phyloP scores from a whole-genome alignment of 2,797 vertebrate species.

The Buphagus erythrorhynchus region DNA sequence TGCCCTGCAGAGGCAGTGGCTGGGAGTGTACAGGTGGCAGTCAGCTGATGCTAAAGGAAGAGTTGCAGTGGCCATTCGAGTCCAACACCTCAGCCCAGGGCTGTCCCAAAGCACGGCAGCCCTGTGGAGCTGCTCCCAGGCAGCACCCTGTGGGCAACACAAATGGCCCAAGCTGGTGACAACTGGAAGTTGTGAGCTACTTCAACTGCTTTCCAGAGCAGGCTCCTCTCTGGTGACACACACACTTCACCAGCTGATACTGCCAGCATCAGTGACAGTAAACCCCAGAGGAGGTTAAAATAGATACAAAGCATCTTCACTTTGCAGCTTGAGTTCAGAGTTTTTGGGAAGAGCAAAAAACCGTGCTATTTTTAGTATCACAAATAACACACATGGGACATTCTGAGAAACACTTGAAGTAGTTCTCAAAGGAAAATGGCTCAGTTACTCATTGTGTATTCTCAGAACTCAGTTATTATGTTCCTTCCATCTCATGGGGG shows the following conservation, averaged over 20 bases:
- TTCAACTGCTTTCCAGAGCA: background rate
- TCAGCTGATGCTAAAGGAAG: fast-evolving
- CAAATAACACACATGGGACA: background rate
- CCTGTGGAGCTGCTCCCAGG: background rate
- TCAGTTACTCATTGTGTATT: background rate
- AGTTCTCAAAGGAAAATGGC: background rate
- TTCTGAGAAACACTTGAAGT: background rate
- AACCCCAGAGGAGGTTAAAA: background rate
- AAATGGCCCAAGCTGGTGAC: background rate
- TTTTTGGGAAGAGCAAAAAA: background rate
- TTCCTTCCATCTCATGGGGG: background rate
- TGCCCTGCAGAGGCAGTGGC: fast-evolving
- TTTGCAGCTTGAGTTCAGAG: background rate
- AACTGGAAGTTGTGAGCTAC: background rate
- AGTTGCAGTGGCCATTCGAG: fast-evolving
- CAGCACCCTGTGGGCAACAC: background rate
- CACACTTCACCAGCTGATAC: background rate
- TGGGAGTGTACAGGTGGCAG: background rate
- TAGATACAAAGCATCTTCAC: background rate
- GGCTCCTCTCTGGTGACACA: background rate
- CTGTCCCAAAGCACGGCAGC: background rate
- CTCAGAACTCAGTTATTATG: background rate
- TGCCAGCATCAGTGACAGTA: background rate
- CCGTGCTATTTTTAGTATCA: background rate
- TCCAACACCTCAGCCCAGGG: background rate